phyloP scores from a whole-genome alignment of 2,113 vertebrate genomes.

The Corynorhinus townsendii region DNA sequence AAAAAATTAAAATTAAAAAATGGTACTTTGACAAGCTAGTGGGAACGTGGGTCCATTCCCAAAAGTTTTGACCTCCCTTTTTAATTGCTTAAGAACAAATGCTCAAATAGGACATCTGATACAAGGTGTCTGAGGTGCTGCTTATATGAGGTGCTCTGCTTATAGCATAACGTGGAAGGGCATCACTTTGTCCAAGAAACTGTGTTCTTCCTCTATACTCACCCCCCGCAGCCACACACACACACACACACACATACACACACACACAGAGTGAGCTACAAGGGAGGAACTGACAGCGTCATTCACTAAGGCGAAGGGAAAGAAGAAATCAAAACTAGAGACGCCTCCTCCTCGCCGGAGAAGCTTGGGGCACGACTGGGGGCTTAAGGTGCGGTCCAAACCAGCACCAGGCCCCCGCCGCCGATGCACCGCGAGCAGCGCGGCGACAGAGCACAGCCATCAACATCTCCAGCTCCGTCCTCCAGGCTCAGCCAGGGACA shows the following conservation, averaged over 20 bases:
- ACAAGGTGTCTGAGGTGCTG: neutral
- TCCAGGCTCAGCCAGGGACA: neutral
- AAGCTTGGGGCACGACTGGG: neutral
- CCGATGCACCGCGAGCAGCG: neutral
- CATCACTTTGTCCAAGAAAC: slow-evolving; percentile 13
- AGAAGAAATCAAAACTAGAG: neutral
- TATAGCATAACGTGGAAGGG: neutral
- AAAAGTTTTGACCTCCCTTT: slow-evolving; percentile 49
- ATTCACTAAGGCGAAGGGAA: neutral
- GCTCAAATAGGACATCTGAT: neutral
- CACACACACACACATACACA: too few relatives aligned
- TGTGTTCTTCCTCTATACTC: neutral
- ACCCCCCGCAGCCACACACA: too few relatives aligned
- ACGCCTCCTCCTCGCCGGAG: neutral
- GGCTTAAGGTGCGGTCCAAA: neutral
- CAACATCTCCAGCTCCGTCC: slow-evolving; percentile 2
- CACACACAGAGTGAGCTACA: neutral
- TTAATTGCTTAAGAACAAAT: slow-evolving; percentile 27
- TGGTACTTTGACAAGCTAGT: neutral
- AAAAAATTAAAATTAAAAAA: neutral
- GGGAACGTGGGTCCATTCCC: neutral
- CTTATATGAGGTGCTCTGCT: neutral
- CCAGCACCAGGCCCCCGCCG: neutral
- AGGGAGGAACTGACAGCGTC: neutral
- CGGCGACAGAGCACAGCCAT: neutral